Evolutionary conservation across 2,888 invertebrate genomes (phyloP).

Genomic region (Villa cingulata): DNA sequence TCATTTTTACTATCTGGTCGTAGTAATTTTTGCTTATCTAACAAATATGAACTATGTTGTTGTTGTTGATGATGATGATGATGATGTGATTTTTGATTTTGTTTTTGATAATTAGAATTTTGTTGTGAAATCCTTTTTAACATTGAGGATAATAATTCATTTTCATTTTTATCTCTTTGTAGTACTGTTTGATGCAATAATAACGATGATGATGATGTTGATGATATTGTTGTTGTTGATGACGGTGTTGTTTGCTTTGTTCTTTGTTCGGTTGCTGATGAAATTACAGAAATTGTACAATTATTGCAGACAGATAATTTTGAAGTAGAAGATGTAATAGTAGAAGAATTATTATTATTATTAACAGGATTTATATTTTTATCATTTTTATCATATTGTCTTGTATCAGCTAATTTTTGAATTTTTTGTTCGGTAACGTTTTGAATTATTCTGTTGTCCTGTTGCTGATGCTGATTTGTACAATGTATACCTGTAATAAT

Average conservation of each 20-base stretch:
- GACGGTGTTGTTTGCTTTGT: no score
- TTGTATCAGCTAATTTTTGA: constrained; percentile 13
- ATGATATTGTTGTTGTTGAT: constrained; percentile 1
- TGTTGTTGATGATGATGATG: not conserved
- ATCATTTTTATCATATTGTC: not conserved
- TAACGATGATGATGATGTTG: constrained; percentile 10
- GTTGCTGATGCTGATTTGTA: constrained; percentile 14
- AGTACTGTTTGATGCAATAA: no score
- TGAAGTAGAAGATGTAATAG: no score
- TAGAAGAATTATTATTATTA: not conserved
- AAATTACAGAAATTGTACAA: not conserved
- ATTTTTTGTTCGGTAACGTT: constrained; percentile 10
- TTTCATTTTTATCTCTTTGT: no score
- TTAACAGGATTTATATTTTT: not conserved
- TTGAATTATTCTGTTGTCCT: constrained; percentile 8
- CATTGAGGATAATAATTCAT: no score
- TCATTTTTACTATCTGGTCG: no score
- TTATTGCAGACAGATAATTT: no score
- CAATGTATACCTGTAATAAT: constrained; percentile 11
- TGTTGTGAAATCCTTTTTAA: no score
- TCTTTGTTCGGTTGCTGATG: no score
- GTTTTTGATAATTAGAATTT: no score
- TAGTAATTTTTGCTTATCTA: constrained; percentile 9
- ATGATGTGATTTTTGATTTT: not conserved
- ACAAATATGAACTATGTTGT: constrained; percentile 9